Percentiles rank a stretch among this genome's conserved stretches.
Evolutionary conservation across 2,888 invertebrate species (phyloP).

Genomic region (Papilio protenor): DNA sequence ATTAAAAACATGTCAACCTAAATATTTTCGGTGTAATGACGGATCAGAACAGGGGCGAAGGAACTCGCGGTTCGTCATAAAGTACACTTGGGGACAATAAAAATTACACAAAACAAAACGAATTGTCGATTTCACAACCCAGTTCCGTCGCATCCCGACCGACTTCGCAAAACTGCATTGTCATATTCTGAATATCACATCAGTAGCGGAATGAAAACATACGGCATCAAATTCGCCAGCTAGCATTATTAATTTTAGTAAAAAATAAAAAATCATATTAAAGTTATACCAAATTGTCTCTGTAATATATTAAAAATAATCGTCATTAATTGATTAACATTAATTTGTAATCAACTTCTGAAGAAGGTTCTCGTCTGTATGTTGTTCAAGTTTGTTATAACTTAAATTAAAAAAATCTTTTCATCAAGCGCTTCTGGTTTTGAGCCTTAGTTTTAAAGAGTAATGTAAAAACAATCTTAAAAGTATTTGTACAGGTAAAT

Average conservation of each 20-base stretch:
- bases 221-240: slow-evolving; percentile 47
- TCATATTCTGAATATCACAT: slow-evolving; percentile 70
- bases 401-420: too few species aligned
- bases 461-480: not conserved
- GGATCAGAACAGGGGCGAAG: slow-evolving; percentile 24
- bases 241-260: slow-evolving; percentile 10
- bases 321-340: too few species aligned
- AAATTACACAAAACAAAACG: slow-evolving; percentile 56
- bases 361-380: too few species aligned
- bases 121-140: slow-evolving; percentile 65
- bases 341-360: too few species aligned
- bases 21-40: slow-evolving; percentile 18
- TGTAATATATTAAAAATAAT: not conserved
- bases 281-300: not conserved
- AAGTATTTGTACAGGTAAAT: not conserved
- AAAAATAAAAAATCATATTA: not conserved
- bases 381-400: too few species aligned
- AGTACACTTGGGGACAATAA: slow-evolving; percentile 47
- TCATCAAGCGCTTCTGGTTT: not conserved
- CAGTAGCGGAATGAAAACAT: slow-evolving; percentile 51
- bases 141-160: slow-evolving; percentile 60
- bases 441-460: not conserved
- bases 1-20: slow-evolving; percentile 38
- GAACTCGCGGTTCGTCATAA: slow-evolving; percentile 38
- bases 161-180: slow-evolving; percentile 69